Evolutionary conservation across 2,113 vertebrate genomes (phyloP).

Genomic region (Phylloscopus trochiloides): DNA sequence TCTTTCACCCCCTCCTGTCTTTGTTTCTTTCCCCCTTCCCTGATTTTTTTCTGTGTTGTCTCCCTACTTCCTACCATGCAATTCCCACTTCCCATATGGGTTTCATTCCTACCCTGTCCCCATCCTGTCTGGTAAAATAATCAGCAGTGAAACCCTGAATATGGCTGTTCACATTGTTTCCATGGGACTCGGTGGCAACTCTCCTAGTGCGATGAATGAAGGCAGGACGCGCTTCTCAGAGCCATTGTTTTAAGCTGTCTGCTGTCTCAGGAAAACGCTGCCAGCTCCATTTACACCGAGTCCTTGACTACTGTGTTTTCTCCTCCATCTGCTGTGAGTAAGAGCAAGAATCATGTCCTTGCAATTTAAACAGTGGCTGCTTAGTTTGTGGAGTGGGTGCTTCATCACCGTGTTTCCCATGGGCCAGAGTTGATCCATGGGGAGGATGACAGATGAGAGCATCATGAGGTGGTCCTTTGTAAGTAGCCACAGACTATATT

Average conservation of each 20-base stretch:
- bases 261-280: slow-evolving; percentile 35
- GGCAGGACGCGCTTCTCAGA: slow-evolving; percentile 45
- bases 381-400: background rate
- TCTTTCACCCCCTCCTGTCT: slow-evolving; percentile 51
- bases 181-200: slow-evolving; percentile 20
- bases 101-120: slow-evolving; percentile 58
- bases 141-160: slow-evolving; percentile 56
- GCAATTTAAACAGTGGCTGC: background rate
- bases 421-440: background rate
- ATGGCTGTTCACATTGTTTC: slow-evolving; percentile 60
- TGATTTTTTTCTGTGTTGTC: slow-evolving; percentile 54
- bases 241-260: slow-evolving; percentile 60
- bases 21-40: slow-evolving; percentile 58
- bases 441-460: background rate
- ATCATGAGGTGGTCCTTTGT: background rate
- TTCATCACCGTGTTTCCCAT: background rate
- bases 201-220: slow-evolving; percentile 62
- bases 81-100: slow-evolving; percentile 56
- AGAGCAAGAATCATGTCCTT: background rate
- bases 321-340: background rate
- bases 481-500: background rate
- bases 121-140: slow-evolving; percentile 70
- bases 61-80: slow-evolving; percentile 65
- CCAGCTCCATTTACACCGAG: background rate
- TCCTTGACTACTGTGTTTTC: slow-evolving; percentile 8